Evolutionary conservation across 2,888 invertebrate genomes (phyloP), one percentile per base, ranked within the genome.

Genomic region (Aphodius sticticus): DNA sequence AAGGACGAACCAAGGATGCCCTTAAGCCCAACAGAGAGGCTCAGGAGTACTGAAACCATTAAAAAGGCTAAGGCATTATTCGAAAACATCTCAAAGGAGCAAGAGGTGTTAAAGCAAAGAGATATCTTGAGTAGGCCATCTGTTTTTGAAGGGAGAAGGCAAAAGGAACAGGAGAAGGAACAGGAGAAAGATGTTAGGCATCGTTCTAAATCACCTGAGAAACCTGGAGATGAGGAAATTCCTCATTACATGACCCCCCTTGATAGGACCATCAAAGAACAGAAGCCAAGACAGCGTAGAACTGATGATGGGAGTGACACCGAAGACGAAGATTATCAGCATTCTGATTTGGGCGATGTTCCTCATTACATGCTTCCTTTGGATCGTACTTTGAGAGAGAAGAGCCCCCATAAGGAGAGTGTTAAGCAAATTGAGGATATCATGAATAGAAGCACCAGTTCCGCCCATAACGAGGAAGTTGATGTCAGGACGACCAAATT

Each of bases 51-150:
- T 74, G 93, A 93, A 83, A 92, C 92, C n/a, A 93, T 94, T 0
- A 92, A 92, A 76, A 93, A 93, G 87, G 94, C 95, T 0, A 94
- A 94, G 87, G 93, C 92, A 70, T 86, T 94, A 69, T 94, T 94
- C 88, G 94, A 95, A 89, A 94, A 92, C 81, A 92, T 93, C 26
- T 86, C 81, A 38, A 89, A 90, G 82, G 85, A 85, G 35, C 85
- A 85, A 81, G 86, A 84, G 84, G 86, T 82, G 82, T 80, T 85
- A 7, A 86, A 89, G 79, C 90, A 90, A 77, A 87, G 88, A 77
- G 91, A 92, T 84, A 91, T 92, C 76, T 85, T 91, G 16, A 90
- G 87, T 69, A 87, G 91, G 80, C 91, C 92, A 0, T 91, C 92
- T 12, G 89, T 91, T 37, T 90, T 90, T 85, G 90, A 90, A 82